phyloP scores from a whole-genome alignment of 1,140 invertebrate species.

The Pomacea maculata region DNA sequence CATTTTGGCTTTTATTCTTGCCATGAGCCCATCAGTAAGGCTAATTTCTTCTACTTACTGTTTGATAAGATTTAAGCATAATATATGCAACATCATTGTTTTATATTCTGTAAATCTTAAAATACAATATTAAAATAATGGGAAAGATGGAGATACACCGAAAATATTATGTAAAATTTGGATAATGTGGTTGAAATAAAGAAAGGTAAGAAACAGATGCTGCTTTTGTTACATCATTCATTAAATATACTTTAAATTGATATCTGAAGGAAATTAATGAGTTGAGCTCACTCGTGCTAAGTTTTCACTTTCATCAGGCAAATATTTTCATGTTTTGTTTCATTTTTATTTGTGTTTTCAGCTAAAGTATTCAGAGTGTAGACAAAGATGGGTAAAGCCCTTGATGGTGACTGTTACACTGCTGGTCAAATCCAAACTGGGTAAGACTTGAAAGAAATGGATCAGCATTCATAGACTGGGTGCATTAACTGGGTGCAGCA shows the following conservation, averaged over 20 bases:
- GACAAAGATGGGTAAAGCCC: constrained; percentile 15
- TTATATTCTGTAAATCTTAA: neutral
- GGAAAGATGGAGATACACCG: neutral
- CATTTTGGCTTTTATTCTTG: constrained; percentile 15
- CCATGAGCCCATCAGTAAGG: constrained; percentile 15
- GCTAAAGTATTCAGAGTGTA: constrained; percentile 18
- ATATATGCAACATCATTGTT: neutral
- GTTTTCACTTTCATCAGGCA: too few species aligned
- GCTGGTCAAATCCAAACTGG: constrained; percentile 25
- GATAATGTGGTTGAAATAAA: neutral
- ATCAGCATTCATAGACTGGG: neutral
- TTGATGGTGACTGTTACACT: constrained; percentile 14
- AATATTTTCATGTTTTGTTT: neutral
- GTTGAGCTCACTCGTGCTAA: too few species aligned
- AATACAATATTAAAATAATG: neutral
- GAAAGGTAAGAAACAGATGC: too few species aligned
- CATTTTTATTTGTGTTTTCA: constrained; percentile 6
- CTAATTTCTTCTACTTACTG: constrained; percentile 5
- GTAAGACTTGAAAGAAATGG: neutral
- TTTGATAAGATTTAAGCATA: neutral
- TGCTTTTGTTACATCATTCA: too few species aligned
- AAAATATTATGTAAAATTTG: neutral
- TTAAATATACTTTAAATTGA: too few species aligned
- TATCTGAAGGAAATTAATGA: too few species aligned
- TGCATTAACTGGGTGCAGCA: neutral